These are phyloP conservation scores for Tenodera sinensis DNA, from an alignment of 2,888 invertebrate species.

Conservation along the genomic window DNA sequence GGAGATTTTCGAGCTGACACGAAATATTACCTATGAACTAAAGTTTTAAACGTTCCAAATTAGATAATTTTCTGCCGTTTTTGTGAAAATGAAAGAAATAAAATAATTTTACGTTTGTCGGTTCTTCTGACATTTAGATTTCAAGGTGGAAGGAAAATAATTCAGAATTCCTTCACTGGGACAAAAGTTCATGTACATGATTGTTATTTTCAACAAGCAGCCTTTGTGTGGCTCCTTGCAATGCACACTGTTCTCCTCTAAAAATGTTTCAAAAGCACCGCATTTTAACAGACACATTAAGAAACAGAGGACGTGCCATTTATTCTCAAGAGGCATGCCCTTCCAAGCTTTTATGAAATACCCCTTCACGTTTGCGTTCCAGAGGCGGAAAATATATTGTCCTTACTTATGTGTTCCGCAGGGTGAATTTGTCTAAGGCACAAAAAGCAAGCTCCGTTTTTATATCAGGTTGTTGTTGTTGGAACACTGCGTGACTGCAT, in stretches of 20 bases:
- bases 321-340: neutral
- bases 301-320: neutral
- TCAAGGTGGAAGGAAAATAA: too few species aligned
- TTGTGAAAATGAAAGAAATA: too few species aligned
- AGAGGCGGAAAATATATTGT: neutral
- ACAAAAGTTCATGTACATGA: neutral
- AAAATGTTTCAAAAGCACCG: neutral
- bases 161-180: too few species aligned
- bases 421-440: neutral
- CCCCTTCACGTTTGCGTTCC: neutral
- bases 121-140: too few species aligned
- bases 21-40: too few species aligned
- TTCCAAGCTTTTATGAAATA: neutral
- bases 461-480: neutral
- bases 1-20: too few species aligned
- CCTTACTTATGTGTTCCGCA: neutral
- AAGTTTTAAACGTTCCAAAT: too few species aligned
- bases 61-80: too few species aligned
- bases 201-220: neutral
- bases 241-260: neutral
- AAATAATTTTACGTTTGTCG: too few species aligned
- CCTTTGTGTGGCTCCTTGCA: neutral
- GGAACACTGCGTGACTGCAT: neutral
- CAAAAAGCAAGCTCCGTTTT: neutral
- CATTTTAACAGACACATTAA: neutral